These are phyloP conservation scores for Iselma pallidipennis DNA, from an alignment of 2,888 invertebrate species.

Conservation along the genomic window DNA sequence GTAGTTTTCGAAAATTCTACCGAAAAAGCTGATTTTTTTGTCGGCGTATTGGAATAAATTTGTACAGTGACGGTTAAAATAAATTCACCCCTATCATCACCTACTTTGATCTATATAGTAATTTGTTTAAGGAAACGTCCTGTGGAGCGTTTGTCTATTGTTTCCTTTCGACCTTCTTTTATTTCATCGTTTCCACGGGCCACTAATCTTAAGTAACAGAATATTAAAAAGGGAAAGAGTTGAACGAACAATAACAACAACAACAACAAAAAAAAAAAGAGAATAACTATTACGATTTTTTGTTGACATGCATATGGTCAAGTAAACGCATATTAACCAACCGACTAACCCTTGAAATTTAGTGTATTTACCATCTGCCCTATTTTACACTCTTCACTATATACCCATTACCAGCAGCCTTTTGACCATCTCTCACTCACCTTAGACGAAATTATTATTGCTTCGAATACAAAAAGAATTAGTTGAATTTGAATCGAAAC, in stretches of 20 bases:
- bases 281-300: too few species aligned
- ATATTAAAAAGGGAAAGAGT: neutral
- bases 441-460: neutral
- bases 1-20: too few species aligned
- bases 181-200: neutral
- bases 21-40: neutral
- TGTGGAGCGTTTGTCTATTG: constrained; percentile 2
- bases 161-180: neutral
- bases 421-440: neutral
- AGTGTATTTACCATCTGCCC: constrained; percentile 35
- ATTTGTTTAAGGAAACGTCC: constrained; percentile 3
- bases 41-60: too few species aligned
- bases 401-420: neutral
- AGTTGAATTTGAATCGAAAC: neutral
- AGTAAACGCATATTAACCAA: constrained; percentile 26
- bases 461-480: neutral
- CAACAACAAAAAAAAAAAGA: constrained; percentile 3
- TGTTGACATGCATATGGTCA: constrained; percentile 38
- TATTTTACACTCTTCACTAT: too few species aligned
- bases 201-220: neutral
- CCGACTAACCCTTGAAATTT: constrained; percentile 33
- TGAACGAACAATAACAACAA: neutral
- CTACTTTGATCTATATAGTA: neutral
- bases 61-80: constrained; percentile 19
- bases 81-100: constrained; percentile 9